Percentiles rank a stretch among this genome's conserved stretches.
Evolutionary conservation across 2,797 vertebrate genomes (phyloP).

Genomic region (Mormyrops boulengeri): DNA sequence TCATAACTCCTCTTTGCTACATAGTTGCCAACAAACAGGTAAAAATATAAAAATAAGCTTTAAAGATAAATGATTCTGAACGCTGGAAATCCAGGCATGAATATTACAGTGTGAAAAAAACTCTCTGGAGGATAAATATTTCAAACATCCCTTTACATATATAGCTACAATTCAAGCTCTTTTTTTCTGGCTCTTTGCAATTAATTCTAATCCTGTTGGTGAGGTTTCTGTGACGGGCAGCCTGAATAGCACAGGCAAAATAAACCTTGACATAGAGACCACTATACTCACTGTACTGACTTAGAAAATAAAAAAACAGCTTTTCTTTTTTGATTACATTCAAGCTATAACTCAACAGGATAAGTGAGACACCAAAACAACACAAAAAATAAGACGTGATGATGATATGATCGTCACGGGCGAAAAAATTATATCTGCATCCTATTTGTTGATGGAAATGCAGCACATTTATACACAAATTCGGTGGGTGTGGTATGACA

Average conservation of each 20-base stretch:
- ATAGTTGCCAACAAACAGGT: background rate
- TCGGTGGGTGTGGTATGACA: background rate
- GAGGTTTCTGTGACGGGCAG: conserved; percentile 24
- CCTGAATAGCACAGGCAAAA: conserved; percentile 14
- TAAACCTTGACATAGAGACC: background rate
- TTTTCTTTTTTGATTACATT: background rate
- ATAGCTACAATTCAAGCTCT: background rate
- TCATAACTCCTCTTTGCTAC: background rate
- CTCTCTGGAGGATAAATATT: background rate
- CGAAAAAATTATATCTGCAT: background rate
- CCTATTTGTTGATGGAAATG: background rate
- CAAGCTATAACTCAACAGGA: background rate
- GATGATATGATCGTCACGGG: background rate
- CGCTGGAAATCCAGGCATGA: background rate
- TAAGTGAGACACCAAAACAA: background rate
- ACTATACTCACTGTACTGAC: conserved; percentile 1
- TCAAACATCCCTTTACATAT: background rate
- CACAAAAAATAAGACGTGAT: background rate
- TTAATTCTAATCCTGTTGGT: conserved; percentile 47
- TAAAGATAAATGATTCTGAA: background rate
- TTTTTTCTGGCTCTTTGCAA: conserved; percentile 28
- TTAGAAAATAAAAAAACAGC: background rate
- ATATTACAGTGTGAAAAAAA: background rate
- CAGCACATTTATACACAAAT: background rate
- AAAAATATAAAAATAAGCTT: background rate